Percentiles rank a stretch among this genome's conserved stretches.
phyloP scores from a whole-genome alignment of 2,888 invertebrate species.

The Tholera decimalis region DNA sequence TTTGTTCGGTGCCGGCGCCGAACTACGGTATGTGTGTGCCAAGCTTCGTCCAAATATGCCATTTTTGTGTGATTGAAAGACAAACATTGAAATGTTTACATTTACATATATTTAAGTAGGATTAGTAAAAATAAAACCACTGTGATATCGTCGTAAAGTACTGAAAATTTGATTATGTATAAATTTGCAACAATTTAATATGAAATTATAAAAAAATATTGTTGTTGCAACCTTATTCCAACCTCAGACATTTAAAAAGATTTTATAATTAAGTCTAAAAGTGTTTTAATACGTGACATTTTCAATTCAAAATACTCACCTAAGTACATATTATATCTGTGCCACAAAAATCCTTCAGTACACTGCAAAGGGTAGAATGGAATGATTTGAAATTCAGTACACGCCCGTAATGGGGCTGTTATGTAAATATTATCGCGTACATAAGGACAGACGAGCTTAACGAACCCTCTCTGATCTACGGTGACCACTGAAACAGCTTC shows the following conservation, averaged over 20 bases:
- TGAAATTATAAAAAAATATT: not conserved
- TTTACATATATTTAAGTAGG: no score
- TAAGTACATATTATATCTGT: constrained; percentile 1
- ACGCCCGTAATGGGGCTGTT: constrained; percentile 46
- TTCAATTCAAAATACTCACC: constrained; percentile 12
- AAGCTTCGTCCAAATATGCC: no score
- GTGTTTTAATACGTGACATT: not conserved
- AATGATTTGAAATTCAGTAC: constrained; percentile 52
- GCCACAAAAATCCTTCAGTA: constrained; percentile 15
- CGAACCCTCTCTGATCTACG: constrained; percentile 21
- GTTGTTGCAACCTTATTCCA: not conserved
- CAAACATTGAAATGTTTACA: no score
- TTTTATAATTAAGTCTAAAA: not conserved
- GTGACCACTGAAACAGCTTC: constrained; percentile 4
- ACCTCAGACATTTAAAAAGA: not conserved
- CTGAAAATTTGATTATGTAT: not conserved
- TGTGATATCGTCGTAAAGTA: no score
- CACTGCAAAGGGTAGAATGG: constrained; percentile 42
- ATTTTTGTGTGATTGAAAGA: no score
- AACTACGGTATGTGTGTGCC: no score
- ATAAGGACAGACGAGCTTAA: constrained; percentile 44
- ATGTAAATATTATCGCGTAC: constrained; percentile 58
- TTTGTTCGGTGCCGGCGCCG: no score
- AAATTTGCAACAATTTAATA: not conserved
- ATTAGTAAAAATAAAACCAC: no score